Evolutionary conservation across 2,888 invertebrate genomes (phyloP).

Genomic region (Catocala nupta): DNA sequence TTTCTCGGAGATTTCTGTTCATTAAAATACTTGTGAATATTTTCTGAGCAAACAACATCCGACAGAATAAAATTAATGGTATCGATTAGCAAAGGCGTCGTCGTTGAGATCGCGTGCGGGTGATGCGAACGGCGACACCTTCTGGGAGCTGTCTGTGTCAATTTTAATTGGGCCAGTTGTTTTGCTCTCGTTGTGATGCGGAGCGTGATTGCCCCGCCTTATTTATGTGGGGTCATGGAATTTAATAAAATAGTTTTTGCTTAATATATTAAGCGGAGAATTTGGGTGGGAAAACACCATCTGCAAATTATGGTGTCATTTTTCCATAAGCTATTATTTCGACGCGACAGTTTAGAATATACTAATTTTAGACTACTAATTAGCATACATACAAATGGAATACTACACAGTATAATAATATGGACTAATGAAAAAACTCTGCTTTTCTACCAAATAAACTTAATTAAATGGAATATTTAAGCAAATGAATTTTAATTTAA

Average conservation of each 20-base stretch:
- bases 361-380: too few relatives aligned
- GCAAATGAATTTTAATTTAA: too few relatives aligned
- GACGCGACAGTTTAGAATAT: too few relatives aligned
- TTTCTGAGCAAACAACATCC: constrained; percentile 72
- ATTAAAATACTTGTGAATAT: constrained; percentile 73
- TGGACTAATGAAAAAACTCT: too few relatives aligned
- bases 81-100: constrained; percentile 78
- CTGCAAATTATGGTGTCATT: not conserved
- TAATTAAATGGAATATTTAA: too few relatives aligned
- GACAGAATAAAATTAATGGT: constrained; percentile 82
- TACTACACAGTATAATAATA: too few relatives aligned
- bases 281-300: constrained; percentile 37
- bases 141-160: constrained; percentile 82
- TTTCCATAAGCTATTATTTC: too few relatives aligned
- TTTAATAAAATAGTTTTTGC: constrained; percentile 57
- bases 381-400: not conserved
- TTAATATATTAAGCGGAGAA: constrained; percentile 10
- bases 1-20: constrained; percentile 55
- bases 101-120: constrained; percentile 81
- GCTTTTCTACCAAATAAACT: too few relatives aligned
- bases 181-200: constrained; percentile 77
- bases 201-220: constrained; percentile 72
- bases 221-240: constrained; percentile 80
- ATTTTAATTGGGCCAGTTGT: constrained; percentile 84
- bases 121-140: constrained; percentile 76